Base-by-base conservation (phyloP, 1,140 invertebrate species). In the Helicoverpa zea region DNA sequence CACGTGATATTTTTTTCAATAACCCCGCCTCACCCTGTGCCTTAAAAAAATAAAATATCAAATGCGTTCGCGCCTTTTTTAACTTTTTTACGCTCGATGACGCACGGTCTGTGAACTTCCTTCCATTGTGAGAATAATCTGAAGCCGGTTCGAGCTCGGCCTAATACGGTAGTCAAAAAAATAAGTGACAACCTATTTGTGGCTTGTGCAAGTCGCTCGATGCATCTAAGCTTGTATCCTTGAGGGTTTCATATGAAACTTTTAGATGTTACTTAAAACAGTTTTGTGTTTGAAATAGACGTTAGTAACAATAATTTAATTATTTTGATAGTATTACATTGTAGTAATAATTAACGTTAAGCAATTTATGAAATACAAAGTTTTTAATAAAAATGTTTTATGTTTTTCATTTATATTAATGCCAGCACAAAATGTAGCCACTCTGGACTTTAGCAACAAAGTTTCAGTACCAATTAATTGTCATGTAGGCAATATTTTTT, bases 121-220 rank as follows among this genome's bases (percentile, higher is more conserved):
- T 90, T 63, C 89, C 87, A 90, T 90, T 90, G 89, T 90, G 89
- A 89, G 87, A 89, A 83, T 83, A 77, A 85, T 79, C 76, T 58
- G 49, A 35, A 79, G 64, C 64, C 63, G 68, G 76, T 35, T 63
- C 29, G 52, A 54, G 76, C 23, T 63, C 47, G 35, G 63, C 76
- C 76, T 68, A 79, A 79, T 79, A 79, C 76, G 76, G 76, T 59
- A 68, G 76, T 70, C 12, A 56, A 68, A 79, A 79, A 68, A 79
- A 68, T 64, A 77, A 66, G 7, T 70, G 58, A 66, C 59, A 29
- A 52, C 59, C 75, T 77, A 77, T 77, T 77, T 63, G 64, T 66
- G 75, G 64, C 75, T 23, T 66, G 18, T 66, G 35, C 35, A 66
- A 51, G 43, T 23, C 35, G 51, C 54, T 16, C 61, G 47, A 52